phyloP scores from a whole-genome alignment of 2,113 vertebrate species.

The Aegithalos caudatus region DNA sequence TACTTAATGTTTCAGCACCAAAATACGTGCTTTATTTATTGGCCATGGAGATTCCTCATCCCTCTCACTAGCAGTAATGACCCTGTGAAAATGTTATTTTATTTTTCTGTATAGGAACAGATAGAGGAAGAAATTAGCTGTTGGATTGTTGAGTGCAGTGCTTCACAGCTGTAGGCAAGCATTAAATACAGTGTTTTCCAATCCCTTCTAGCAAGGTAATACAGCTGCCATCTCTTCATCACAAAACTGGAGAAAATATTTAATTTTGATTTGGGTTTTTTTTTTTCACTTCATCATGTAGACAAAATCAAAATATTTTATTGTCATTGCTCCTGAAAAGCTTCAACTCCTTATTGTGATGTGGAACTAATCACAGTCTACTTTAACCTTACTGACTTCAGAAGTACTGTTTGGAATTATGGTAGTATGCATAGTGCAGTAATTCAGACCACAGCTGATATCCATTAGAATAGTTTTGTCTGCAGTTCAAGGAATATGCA shows the following conservation, averaged over 20 bases:
- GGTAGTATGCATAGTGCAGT: background rate
- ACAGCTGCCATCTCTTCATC: background rate
- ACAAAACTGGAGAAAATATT: background rate
- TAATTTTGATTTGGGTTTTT: accelerated
- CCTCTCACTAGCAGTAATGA: background rate
- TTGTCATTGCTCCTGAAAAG: background rate
- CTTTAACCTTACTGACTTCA: background rate
- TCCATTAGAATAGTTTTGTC: background rate
- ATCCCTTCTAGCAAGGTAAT: background rate
- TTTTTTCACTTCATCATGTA: background rate
- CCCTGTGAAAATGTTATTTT: background rate
- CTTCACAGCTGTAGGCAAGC: background rate
- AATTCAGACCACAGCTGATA: background rate
- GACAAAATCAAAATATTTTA: background rate
- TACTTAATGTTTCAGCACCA: background rate
- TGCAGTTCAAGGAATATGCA: background rate
- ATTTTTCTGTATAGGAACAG: background rate
- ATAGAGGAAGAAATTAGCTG: background rate
- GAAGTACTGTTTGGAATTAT: background rate
- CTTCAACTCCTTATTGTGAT: background rate
- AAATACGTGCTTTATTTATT: background rate
- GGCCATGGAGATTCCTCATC: background rate
- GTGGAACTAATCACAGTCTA: background rate
- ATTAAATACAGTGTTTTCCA: background rate
- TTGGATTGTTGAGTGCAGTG: background rate